These are phyloP conservation scores for Synergus laeviventris DNA, from an alignment of 2,888 invertebrate genomes.

Conservation along the genomic window DNA sequence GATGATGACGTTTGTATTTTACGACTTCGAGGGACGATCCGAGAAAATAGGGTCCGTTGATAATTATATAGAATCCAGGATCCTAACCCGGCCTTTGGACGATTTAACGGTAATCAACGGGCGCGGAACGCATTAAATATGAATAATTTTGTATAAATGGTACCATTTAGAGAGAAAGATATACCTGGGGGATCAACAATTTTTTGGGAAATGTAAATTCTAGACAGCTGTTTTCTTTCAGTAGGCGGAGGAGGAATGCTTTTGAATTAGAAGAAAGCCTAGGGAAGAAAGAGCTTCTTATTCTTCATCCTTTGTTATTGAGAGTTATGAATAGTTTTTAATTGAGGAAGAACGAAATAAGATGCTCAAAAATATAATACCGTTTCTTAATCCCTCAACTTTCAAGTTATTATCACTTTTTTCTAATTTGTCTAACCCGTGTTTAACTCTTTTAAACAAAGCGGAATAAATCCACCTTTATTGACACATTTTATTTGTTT, in stretches of 20 bases:
- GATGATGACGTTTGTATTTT: slow-evolving; percentile 30
- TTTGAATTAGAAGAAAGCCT: slow-evolving; percentile 11
- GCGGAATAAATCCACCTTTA: not conserved
- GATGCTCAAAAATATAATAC: not conserved
- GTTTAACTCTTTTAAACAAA: not conserved
- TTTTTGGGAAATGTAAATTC: slow-evolving; percentile 26
- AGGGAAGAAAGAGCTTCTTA: not conserved
- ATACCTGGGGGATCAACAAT: slow-evolving; percentile 25
- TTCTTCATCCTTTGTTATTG: not conserved
- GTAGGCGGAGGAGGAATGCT: slow-evolving; percentile 27
- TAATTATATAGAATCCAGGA: slow-evolving; percentile 29
- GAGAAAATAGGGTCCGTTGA: slow-evolving; percentile 26
- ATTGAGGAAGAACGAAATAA: slow-evolving; percentile 13
- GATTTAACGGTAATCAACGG: slow-evolving; percentile 31
- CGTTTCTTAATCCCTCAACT: not conserved
- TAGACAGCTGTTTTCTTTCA: slow-evolving; percentile 25
- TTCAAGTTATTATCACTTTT: not conserved
- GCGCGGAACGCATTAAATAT: slow-evolving; percentile 19
- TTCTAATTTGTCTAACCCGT: not conserved
- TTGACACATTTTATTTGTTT: not conserved
- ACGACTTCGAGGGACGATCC: slow-evolving; percentile 19
- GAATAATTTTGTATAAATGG: slow-evolving; percentile 37
- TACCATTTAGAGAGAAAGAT: slow-evolving; percentile 19
- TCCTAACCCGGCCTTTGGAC: not conserved
- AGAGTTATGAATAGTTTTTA: slow-evolving; percentile 2